phyloP scores from a whole-genome alignment of 2,888 invertebrate species.

The Brachylomia viminalis region DNA sequence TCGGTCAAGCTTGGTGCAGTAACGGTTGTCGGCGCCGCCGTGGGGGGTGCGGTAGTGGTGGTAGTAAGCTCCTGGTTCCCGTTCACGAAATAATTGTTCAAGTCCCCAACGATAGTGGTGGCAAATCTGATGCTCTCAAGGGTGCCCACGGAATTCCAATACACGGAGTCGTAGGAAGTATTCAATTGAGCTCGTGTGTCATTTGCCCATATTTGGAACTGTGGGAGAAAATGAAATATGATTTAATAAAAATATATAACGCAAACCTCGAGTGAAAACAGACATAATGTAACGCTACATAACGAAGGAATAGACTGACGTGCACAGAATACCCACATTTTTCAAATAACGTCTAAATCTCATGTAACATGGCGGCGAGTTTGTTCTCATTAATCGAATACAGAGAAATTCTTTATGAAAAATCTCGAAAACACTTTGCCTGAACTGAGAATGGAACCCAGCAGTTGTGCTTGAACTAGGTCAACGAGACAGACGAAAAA shows the following conservation, averaged over 20 bases:
- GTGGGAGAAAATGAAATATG: slow-evolving; percentile 46
- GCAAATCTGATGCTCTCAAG: slow-evolving; percentile 76
- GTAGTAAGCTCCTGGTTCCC: slow-evolving; percentile 60
- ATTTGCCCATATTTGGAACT: slow-evolving; percentile 83
- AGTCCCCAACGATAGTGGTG: slow-evolving; percentile 66
- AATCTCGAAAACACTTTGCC: not conserved
- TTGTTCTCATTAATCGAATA: not conserved
- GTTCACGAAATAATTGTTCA: slow-evolving; percentile 74
- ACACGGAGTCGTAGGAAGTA: slow-evolving; percentile 64
- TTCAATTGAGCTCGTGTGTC: slow-evolving; percentile 69
- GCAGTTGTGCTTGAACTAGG: not conserved
- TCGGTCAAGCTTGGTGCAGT: slow-evolving; percentile 60
- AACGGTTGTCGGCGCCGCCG: slow-evolving; percentile 16
- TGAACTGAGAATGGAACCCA: not conserved
- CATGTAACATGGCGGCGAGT: not conserved
- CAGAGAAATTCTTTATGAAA: not conserved
- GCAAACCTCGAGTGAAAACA: not conserved
- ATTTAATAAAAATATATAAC: not conserved
- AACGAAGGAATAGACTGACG: not conserved
- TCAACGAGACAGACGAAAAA: not conserved
- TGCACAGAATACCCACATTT: not conserved
- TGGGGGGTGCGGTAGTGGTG: slow-evolving; percentile 38
- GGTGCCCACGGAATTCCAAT: slow-evolving; percentile 67
- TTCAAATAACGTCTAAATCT: not conserved
- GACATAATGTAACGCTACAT: not conserved